These are phyloP conservation scores for Mimas tiliae DNA, from an alignment of 2,888 invertebrate species.

Conservation along the genomic window DNA sequence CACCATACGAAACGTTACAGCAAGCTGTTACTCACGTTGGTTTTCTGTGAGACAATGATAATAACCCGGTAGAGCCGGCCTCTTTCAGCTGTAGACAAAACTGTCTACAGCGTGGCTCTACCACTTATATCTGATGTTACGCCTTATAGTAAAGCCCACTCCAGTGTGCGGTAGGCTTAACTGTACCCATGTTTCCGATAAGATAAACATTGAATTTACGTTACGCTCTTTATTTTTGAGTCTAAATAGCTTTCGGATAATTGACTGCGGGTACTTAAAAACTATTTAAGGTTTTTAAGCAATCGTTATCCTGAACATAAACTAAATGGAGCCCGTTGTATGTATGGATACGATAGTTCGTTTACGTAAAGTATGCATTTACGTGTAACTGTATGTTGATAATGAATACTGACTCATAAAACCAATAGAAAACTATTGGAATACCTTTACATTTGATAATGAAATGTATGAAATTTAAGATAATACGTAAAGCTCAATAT, in stretches of 20 bases:
- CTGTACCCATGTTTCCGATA: conserved; percentile 51
- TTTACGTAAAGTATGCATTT: conserved; percentile 31
- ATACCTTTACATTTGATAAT: conserved; percentile 5
- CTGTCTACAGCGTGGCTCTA: too few species aligned
- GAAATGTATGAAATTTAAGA: background rate
- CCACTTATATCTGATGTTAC: too few species aligned
- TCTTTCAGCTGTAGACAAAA: too few species aligned
- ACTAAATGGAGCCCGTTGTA: conserved; percentile 46
- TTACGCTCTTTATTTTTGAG: conserved; percentile 40
- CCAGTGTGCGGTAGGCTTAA: background rate
- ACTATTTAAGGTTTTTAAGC: conserved; percentile 57
- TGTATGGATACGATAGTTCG: conserved; percentile 21
- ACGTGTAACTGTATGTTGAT: background rate
- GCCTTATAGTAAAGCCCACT: background rate
- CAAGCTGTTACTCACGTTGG: too few species aligned
- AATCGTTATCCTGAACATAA: conserved; percentile 61
- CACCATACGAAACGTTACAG: too few species aligned
- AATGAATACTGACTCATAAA: conserved; percentile 26
- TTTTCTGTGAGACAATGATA: too few species aligned
- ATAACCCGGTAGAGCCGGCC: too few species aligned
- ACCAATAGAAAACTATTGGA: conserved; percentile 31
- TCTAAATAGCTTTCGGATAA: conserved; percentile 67
- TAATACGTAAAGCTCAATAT: too few species aligned
- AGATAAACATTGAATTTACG: conserved; percentile 62
- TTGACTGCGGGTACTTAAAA: conserved; percentile 63